Evolutionary conservation across 2,113 vertebrate species (phyloP).

Genomic region (Daboia siamensis): DNA sequence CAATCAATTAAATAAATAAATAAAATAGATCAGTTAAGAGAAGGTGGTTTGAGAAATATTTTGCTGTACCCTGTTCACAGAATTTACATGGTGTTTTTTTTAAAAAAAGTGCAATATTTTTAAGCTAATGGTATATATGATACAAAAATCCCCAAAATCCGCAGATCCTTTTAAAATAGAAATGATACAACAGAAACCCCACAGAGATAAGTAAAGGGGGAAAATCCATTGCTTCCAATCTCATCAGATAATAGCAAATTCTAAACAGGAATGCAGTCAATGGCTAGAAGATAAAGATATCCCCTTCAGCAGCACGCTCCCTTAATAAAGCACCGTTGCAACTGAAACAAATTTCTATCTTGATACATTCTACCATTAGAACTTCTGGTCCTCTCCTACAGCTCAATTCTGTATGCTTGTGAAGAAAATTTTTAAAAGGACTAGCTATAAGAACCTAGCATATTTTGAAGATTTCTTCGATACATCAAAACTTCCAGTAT

Average conservation of each 20-base stretch:
- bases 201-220: conserved; percentile 8
- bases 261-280: conserved; percentile 47
- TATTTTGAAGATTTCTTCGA: conserved; percentile 18
- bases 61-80: neutral
- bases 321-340: conserved; percentile 38
- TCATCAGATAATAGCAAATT: conserved; percentile 51
- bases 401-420: conserved; percentile 29
- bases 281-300: conserved; percentile 53
- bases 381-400: conserved; percentile 43
- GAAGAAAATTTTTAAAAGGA: conserved; percentile 18
- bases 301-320: conserved; percentile 42
- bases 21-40: no score
- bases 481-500: conserved; percentile 14
- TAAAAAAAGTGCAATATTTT: neutral
- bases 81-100: neutral
- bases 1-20: no score
- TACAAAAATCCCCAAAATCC: conserved; percentile 25
- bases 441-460: neutral
- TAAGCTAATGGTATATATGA: conserved; percentile 8
- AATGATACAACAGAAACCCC: conserved; percentile 43
- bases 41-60: neutral
- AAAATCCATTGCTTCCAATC: conserved; percentile 33
- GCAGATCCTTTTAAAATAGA: conserved; percentile 48
- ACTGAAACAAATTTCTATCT: conserved; percentile 53
- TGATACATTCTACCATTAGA: conserved; percentile 43